A percentile compares a stretch with the other conserved stretches of the same genome.
Conservation (phyloP, 2,113 vertebrate genomes). For the Motacilla tschutschensis region DNA sequence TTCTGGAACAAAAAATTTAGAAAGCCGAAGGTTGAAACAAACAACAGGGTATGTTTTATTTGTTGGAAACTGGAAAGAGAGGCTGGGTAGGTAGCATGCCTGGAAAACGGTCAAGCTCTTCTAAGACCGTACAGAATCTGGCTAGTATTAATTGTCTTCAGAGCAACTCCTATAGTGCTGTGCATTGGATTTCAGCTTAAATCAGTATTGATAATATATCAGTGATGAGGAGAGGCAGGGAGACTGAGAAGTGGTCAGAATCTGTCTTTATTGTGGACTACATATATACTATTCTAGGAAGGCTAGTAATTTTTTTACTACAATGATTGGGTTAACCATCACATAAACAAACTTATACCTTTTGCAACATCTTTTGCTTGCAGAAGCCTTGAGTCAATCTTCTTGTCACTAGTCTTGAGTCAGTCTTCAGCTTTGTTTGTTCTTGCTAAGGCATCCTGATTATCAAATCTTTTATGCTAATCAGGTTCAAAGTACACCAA, state of each 20-base stretch:
- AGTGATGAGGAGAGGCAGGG: background rate
- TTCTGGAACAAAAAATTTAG: background rate
- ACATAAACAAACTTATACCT: background rate
- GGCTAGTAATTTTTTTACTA: background rate
- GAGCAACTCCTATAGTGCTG: background rate
- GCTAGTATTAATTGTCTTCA: background rate
- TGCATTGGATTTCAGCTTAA: background rate
- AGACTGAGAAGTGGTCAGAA: background rate
- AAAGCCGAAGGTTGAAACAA: background rate
- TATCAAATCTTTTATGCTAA: background rate
- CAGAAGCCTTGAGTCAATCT: background rate
- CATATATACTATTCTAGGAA: background rate
- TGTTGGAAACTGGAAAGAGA: background rate
- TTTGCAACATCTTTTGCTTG: background rate
- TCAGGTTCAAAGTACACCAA: background rate
- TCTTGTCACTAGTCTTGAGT: background rate
- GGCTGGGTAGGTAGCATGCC: background rate
- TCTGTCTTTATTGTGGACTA: background rate
- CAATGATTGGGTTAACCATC: background rate
- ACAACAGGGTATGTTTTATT: background rate
- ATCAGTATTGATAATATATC: background rate
- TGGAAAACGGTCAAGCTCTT: background rate
- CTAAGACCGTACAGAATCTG: background rate
- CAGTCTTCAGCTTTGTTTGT: background rate
- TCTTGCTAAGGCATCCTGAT: background rate